Conservation (phyloP, 2,113 vertebrate species). For the Phrynosoma blainvillii region DNA sequence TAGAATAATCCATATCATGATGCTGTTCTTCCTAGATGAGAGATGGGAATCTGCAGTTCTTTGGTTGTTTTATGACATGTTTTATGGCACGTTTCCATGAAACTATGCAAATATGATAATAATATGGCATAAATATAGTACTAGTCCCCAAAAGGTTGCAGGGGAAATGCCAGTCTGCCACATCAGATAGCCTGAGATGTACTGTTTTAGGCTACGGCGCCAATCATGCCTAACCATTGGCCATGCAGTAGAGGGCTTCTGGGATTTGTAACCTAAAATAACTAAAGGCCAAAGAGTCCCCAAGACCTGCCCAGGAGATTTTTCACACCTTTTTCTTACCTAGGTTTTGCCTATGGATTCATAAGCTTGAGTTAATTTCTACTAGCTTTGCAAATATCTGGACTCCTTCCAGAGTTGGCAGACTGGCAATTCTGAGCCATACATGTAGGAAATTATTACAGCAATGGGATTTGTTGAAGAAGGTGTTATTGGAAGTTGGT, state of each 20-base stretch:
- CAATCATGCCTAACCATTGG: background rate
- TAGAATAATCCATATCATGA: background rate
- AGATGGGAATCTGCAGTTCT: background rate
- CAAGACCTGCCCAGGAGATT: too few species aligned
- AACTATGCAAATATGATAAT: too few species aligned
- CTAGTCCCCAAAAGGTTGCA: too few species aligned
- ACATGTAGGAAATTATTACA: conserved; percentile 11
- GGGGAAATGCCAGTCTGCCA: too few species aligned
- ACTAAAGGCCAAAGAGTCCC: too few species aligned
- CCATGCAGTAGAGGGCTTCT: background rate
- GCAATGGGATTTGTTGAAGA: background rate
- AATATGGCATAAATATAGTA: too few species aligned
- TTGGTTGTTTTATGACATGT: background rate
- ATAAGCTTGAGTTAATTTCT: background rate
- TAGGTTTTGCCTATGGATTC: too few species aligned
- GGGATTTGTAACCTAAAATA: too few species aligned
- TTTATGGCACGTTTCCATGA: too few species aligned
- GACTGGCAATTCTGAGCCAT: background rate
- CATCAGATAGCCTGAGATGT: too few species aligned
- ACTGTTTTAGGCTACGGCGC: background rate
- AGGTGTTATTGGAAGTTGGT: conserved; percentile 6
- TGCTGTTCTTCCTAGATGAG: background rate
- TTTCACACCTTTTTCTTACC: too few species aligned
- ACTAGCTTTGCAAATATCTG: background rate
- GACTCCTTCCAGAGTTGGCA: background rate